Conservation (phyloP, 2,888 invertebrate species). For the Acrobasis consociella region DNA sequence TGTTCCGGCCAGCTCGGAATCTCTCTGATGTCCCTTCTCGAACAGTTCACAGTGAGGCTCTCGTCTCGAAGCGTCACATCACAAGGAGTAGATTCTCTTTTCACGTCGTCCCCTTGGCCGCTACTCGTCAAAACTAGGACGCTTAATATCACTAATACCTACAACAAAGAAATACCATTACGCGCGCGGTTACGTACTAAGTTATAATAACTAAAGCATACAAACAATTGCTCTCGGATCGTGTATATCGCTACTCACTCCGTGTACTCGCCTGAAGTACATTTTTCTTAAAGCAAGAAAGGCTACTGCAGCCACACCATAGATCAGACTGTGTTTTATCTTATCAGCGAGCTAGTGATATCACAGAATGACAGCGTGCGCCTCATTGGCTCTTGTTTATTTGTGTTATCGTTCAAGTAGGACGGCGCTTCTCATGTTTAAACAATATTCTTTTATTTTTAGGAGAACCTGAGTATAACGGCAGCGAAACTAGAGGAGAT, state of each 20-base stretch:
- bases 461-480: conserved; percentile 84
- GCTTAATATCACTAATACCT: conserved; percentile 74
- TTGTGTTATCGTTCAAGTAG: conserved; percentile 61
- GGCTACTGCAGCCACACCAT: conserved; percentile 66
- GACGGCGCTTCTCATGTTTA: conserved; percentile 54
- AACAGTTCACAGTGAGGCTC: conserved; percentile 69
- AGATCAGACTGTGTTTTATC: conserved; percentile 62
- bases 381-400: conserved; percentile 67
- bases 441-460: conserved; percentile 64
- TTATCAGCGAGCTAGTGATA: conserved; percentile 70
- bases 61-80: conserved; percentile 62
- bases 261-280: conserved; percentile 53
- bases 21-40: conserved; percentile 58
- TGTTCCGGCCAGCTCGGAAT: conserved; percentile 67
- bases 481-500: conserved; percentile 83
- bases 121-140: conserved; percentile 59
- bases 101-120: conserved; percentile 46
- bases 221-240: conserved; percentile 40
- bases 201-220: conserved; percentile 30
- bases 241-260: conserved; percentile 61
- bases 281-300: conserved; percentile 68
- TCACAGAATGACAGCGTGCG: conserved; percentile 64
- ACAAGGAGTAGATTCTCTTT: conserved; percentile 54
- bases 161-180: conserved; percentile 71
- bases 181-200: conserved; percentile 35